Conservation (phyloP, 2,113 vertebrate species). For the Pungitius pungitius region DNA sequence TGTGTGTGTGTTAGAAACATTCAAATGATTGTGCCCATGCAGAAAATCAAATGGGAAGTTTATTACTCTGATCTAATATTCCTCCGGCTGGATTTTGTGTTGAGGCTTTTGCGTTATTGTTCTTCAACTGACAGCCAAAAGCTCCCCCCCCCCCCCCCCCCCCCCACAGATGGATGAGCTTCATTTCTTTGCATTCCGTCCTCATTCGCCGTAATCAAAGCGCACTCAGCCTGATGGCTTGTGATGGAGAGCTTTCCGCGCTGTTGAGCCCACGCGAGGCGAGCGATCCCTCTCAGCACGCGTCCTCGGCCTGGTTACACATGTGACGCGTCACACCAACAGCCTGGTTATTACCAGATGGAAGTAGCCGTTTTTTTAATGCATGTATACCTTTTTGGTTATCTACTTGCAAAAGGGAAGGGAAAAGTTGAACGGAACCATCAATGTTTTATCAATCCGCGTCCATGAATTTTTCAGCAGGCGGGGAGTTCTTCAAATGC, state of each 20-base stretch:
- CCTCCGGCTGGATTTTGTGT: constrained; percentile 21
- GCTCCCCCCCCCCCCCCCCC: constrained; percentile 14
- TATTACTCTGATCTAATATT: constrained; percentile 48
- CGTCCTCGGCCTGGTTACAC: constrained; percentile 26
- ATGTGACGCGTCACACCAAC: constrained; percentile 2
- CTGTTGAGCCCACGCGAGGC: background rate
- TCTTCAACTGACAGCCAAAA: constrained; percentile 38
- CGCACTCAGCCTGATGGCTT: constrained; percentile 23
- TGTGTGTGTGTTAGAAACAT: constrained; percentile 4
- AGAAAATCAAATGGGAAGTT: constrained; percentile 36
- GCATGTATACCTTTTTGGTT: constrained; percentile 52
- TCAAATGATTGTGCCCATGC: constrained; percentile 27
- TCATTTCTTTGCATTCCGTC: constrained; percentile 28
- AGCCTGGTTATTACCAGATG: constrained; percentile 3
- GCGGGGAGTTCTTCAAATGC: constrained; percentile 64
- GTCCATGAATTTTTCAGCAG: constrained; percentile 69
- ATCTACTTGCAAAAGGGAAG: constrained; percentile 42
- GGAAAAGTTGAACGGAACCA: constrained; percentile 55
- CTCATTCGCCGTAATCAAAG: constrained; percentile 48
- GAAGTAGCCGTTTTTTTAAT: constrained; percentile 16
- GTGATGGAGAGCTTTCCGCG: constrained; percentile 25
- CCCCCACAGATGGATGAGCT: constrained; percentile 30
- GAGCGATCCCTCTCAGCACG: background rate
- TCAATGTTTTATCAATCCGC: constrained; percentile 71
- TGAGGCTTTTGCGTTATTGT: constrained; percentile 31